Evolutionary conservation across 64 coral and sea anemone species (phyloP), one percentile per base, ranked within the genome.

Genomic region (Stichodactyla mertensii): DNA sequence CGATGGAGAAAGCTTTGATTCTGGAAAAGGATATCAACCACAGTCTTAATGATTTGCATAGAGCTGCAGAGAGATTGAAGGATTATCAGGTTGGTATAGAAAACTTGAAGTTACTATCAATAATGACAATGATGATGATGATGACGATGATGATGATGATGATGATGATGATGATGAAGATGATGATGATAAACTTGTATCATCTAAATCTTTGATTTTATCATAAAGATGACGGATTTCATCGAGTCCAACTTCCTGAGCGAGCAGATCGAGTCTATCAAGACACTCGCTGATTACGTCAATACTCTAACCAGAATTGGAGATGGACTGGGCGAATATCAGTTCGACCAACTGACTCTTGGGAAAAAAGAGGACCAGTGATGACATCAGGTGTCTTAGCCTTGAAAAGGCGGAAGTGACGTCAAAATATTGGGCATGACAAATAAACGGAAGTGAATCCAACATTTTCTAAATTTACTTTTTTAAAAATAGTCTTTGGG

Each of bases 231-330:
- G 18, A 83, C 57, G 54, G 95, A 94, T 86, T 98, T 94, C n/a
- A 27, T 98, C 14, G 95, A 98, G 59, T 87, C 80, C 15, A 55
- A 98, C 16, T 94, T 88, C 85, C 86, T 98, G 1, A 83, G 57
- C 19, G 95, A 98, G 27, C 95, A 98, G 83, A 85, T 98, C 24
- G 92, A 98, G 2, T 90, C 92, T 28, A 98, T 98, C 81, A 88
- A 89, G 45, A 19, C 89, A 52, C 85, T 98, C 4, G 87, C 92
- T 26, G 88, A 94, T 18, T 90, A 92, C 71, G 69, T 98, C 27
- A 71, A 78, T 54, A 94, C 81, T 9, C 64, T 98, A 20, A 83
- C 23, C 13, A 86, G 92, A 0, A 2, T 98, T 16, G 36, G 55
- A 1, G 74, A 77, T 23, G 14, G 52, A 2, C 74, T 98, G 54